phyloP scores from a whole-genome alignment of 2,113 vertebrate genomes.

The Axis porcinus region DNA sequence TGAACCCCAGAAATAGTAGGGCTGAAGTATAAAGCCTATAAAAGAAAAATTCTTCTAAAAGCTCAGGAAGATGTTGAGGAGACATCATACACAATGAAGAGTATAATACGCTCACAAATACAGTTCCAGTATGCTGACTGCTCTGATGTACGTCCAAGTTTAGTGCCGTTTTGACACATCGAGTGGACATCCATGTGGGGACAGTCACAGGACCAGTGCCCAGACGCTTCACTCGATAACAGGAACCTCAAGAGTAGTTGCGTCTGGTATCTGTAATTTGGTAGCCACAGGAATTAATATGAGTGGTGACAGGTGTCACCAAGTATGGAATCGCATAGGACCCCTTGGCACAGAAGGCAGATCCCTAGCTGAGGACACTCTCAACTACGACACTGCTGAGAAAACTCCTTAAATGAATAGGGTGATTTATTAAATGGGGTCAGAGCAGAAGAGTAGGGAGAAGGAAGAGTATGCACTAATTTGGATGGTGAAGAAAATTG shows the following conservation, averaged over 20 bases:
- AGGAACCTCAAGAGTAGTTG: background rate
- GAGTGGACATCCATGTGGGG: fast-evolving
- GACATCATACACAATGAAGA: background rate
- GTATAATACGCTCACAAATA: background rate
- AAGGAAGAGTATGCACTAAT: background rate
- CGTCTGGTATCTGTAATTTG: background rate
- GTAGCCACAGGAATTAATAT: background rate
- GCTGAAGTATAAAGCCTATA: background rate
- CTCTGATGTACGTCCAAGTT: background rate
- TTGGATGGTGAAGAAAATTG: background rate
- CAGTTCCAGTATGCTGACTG: background rate
- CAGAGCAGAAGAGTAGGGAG: background rate
- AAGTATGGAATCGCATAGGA: background rate
- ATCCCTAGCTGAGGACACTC: background rate
- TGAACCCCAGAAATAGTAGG: background rate
- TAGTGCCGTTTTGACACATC: background rate
- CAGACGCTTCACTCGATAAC: background rate
- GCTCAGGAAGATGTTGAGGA: background rate
- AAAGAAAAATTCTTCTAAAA: background rate
- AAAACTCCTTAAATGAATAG: background rate
- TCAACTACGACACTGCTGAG: background rate
- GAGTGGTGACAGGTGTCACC: background rate
- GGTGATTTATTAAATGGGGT: background rate
- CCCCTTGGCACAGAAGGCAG: background rate
- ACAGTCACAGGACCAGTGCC: background rate